Conservation (phyloP, 1,140 invertebrate genomes). For the Lithobius niger region DNA sequence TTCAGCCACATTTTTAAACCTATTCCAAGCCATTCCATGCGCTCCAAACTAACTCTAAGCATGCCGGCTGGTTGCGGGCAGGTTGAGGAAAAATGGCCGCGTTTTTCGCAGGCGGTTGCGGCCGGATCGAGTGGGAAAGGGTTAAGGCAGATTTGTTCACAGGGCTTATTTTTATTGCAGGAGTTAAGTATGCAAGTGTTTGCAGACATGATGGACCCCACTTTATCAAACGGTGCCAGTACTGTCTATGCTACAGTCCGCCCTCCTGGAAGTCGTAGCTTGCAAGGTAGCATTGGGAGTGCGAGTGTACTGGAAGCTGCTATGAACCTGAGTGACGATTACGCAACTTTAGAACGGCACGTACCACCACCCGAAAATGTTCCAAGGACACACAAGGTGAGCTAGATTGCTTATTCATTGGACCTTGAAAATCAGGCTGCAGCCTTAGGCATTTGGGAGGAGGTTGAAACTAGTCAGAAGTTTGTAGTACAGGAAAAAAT, state of each 20-base stretch:
- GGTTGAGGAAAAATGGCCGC: no score
- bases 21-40: no score
- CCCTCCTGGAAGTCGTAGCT: background rate
- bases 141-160: background rate
- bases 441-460: background rate
- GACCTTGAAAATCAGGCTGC: background rate
- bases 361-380: background rate
- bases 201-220: no score
- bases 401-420: background rate
- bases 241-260: background rate
- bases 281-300: no score
- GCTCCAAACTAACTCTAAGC: no score
- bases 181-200: background rate
- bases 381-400: background rate
- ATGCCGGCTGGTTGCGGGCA: no score
- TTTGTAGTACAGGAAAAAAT: background rate
- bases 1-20: background rate
- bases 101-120: background rate
- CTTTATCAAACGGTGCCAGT: background rate
- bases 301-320: background rate
- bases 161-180: background rate
- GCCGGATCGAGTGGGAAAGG: background rate
- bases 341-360: background rate
- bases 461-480: background rate
- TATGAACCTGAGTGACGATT: background rate